Evolutionary conservation across 2,888 invertebrate genomes (phyloP).

Genomic region (Ectropis crepuscularia): DNA sequence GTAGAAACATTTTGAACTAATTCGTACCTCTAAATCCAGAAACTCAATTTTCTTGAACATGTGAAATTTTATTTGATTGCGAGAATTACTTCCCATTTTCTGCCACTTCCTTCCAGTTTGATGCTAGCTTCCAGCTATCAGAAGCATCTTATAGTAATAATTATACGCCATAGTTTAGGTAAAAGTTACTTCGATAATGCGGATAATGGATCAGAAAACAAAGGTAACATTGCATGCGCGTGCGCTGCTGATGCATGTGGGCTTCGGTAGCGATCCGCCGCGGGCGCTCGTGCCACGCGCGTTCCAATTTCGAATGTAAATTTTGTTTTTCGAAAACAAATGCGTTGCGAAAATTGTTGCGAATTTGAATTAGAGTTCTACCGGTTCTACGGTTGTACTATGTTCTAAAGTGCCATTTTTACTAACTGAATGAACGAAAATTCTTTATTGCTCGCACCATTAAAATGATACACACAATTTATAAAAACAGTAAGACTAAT

Average conservation of each 20-base stretch:
- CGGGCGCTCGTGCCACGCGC: slow-evolving; percentile 77
- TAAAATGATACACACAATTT: too few species aligned
- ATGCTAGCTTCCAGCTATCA: slow-evolving; percentile 37
- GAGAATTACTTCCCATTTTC: slow-evolving; percentile 31
- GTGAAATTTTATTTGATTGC: slow-evolving; percentile 3
- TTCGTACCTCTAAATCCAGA: neutral
- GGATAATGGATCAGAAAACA: slow-evolving; percentile 22
- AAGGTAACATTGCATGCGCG: slow-evolving; percentile 40
- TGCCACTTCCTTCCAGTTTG: slow-evolving; percentile 38
- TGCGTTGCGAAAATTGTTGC: slow-evolving; percentile 11
- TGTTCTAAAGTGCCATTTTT: too few species aligned
- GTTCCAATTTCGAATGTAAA: slow-evolving; percentile 81
- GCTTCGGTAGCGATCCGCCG: slow-evolving; percentile 72
- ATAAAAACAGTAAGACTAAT: too few species aligned
- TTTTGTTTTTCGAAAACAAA: slow-evolving; percentile 66
- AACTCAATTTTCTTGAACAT: neutral
- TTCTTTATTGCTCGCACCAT: too few species aligned
- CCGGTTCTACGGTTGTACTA: too few species aligned
- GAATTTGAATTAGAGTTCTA: too few species aligned
- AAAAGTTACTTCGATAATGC: slow-evolving; percentile 24
- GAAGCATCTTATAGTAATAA: neutral
- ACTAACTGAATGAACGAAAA: too few species aligned
- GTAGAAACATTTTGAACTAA: too few species aligned
- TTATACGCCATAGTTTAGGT: too few species aligned
- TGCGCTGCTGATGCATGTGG: slow-evolving; percentile 50